These are phyloP conservation scores for Drosophila austrosaltans DNA, from an alignment of 2,888 invertebrate genomes.

Conservation along the genomic window DNA sequence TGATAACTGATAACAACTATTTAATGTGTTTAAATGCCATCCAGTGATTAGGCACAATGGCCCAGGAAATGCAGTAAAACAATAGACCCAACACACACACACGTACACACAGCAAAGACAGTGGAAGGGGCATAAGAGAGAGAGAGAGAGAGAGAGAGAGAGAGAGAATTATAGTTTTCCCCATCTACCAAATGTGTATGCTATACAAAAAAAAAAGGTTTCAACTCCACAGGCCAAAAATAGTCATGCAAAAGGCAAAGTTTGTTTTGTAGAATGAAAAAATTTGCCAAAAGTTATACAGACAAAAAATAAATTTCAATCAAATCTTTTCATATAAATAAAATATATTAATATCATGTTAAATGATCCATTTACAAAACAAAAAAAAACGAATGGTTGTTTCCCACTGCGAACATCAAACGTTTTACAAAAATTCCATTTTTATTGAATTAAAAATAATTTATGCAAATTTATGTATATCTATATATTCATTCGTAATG, in stretches of 20 bases:
- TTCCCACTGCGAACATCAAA: slow-evolving; percentile 23
- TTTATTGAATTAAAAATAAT: slow-evolving; percentile 7
- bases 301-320: background rate
- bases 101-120: background rate
- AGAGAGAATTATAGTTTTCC: background rate
- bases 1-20: slow-evolving; percentile 40
- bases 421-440: slow-evolving; percentile 22
- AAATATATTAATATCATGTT: background rate
- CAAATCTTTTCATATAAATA: background rate
- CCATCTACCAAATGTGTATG: background rate
- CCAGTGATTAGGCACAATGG: slow-evolving; percentile 15
- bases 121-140: background rate
- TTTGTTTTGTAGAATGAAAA: too few species aligned
- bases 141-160: background rate
- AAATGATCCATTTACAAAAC: slow-evolving; percentile 6
- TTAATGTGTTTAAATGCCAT: slow-evolving; percentile 39
- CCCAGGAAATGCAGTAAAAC: slow-evolving; percentile 23
- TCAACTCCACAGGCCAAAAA: background rate
- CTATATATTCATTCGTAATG: background rate
- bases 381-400: slow-evolving; percentile 7
- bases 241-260: background rate
- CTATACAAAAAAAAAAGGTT: background rate
- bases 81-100: background rate
- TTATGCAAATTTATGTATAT: slow-evolving; percentile 4
- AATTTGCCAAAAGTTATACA: background rate